Conservation (phyloP, 2,888 invertebrate genomes). For the Tetheella fluctuosa region DNA sequence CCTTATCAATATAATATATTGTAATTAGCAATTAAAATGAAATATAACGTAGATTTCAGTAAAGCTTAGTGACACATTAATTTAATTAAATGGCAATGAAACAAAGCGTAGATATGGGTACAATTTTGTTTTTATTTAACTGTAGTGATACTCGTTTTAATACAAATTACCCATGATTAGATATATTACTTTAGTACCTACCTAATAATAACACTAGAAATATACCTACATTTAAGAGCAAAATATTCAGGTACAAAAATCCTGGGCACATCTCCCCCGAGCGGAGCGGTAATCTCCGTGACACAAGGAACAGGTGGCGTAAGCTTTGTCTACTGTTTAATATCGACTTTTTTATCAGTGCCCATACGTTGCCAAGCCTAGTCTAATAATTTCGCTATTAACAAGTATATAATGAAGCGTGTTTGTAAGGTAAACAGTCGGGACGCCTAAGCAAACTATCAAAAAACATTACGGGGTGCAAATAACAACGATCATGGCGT, state of each 20-base stretch:
- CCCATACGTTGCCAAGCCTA: slow-evolving; percentile 41
- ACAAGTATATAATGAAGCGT: slow-evolving; percentile 28
- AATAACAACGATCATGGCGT: slow-evolving; percentile 82
- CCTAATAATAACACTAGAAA: not conserved
- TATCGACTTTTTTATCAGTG: slow-evolving; percentile 62
- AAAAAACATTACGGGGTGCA: slow-evolving; percentile 83
- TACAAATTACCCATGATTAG: too few species aligned
- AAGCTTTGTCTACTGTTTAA: slow-evolving; percentile 46
- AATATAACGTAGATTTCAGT: too few species aligned
- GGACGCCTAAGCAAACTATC: slow-evolving; percentile 75
- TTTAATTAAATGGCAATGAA: too few species aligned
- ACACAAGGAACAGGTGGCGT: slow-evolving; percentile 65
- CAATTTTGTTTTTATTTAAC: too few species aligned
- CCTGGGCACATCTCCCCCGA: slow-evolving; percentile 49
- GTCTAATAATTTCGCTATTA: slow-evolving; percentile 37
- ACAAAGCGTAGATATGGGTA: too few species aligned
- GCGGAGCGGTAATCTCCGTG: slow-evolving; percentile 56
- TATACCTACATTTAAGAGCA: slow-evolving; percentile 13
- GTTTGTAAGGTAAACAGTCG: slow-evolving; percentile 46
- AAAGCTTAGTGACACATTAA: too few species aligned
- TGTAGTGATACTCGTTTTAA: too few species aligned
- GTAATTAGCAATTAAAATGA: too few species aligned
- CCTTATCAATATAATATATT: too few species aligned
- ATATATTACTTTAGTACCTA: too few species aligned
- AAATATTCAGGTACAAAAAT: slow-evolving; percentile 46